Base-by-base conservation (phyloP, 2,113 vertebrate species). In the Pedionomus torquatus region DNA sequence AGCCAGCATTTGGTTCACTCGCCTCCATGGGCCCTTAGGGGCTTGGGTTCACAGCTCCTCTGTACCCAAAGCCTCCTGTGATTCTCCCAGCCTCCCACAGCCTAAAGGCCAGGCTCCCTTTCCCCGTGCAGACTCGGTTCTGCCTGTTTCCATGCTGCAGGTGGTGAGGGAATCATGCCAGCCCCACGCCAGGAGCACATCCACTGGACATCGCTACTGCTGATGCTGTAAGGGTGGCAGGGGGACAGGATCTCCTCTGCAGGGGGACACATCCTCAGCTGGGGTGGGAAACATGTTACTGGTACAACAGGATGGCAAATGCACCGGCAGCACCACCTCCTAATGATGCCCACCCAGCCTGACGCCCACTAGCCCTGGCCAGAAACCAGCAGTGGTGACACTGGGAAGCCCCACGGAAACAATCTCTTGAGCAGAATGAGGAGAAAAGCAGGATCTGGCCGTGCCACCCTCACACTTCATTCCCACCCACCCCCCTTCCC, bases 281-380 rank as follows among this genome's bases (percentile, higher is more conserved):
- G 0, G 23, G 39, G n/a, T 30, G 51, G 51, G 60, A 70, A 30
- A 70, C 49, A 39, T 0, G 0, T 70, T 24, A 54, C 30, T 1
- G 3, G 33, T 44, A 43, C 2, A 2, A 58, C 0, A 3, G 48
- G 44, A 43, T 46, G 58, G 68, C 77, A 83, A 81, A 69, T 30
- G 51, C 25, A 80, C 13, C 1, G 1, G 33, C 63, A 84, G 33
- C 2, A 3, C 10, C 33, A 35, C 0, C 0, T 55, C 43, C 70
- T 43, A 51, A 48, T 17, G 39, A 35, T 17, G 28, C 23, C 74
- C 88, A 35, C 17, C 10, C 20, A 20, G 31, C 26, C 39, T 84
- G 46, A 48, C 24, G 41, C 41, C 57, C 28, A 33, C 21, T 10
- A 17, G 41, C 35, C 46, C 37, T 5, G 24, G 54, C 39, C 69